Conservation (phyloP, 64 coral and sea anemone genomes). For the Trachythela sp. region DNA sequence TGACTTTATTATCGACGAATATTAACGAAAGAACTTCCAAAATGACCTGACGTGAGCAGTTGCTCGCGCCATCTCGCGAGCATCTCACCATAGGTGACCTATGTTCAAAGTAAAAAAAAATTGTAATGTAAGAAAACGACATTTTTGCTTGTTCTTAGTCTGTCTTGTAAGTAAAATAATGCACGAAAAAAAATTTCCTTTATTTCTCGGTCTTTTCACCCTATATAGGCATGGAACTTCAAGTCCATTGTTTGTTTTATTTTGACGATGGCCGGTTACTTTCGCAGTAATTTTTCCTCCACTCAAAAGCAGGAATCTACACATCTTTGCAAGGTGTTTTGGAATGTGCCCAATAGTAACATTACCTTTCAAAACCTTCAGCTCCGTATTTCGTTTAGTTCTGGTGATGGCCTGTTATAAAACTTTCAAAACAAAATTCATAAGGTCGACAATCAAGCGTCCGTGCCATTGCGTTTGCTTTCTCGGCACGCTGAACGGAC, state of each 20-base stretch:
- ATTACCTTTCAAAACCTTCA: background rate
- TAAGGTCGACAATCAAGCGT: background rate
- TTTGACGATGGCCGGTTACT: conserved; percentile 36
- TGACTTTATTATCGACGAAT: too few relatives aligned
- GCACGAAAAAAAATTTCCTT: too few relatives aligned
- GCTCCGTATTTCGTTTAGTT: background rate
- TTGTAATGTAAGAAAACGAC: too few relatives aligned
- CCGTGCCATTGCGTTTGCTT: background rate
- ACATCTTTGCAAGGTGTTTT: background rate
- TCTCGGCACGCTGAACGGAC: too few relatives aligned
- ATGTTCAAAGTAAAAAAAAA: too few relatives aligned
- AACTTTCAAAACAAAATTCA: background rate
- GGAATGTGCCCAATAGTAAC: background rate
- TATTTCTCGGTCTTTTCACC: too few relatives aligned
- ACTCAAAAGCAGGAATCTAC: background rate
- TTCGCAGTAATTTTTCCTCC: conserved; percentile 12
- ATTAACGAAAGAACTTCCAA: too few relatives aligned
- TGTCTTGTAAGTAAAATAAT: too few relatives aligned
- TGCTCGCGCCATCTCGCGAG: too few relatives aligned
- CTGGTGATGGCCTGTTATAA: background rate
- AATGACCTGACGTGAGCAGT: too few relatives aligned
- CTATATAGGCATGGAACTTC: background rate
- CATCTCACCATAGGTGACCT: too few relatives aligned
- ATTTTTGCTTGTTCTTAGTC: too few relatives aligned
- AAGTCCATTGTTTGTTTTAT: conserved; percentile 25